Percentiles rank a stretch among this genome's conserved stretches.
These are phyloP conservation scores for Heliconius aoede DNA, from an alignment of 2,888 invertebrate genomes.

Conservation along the genomic window DNA sequence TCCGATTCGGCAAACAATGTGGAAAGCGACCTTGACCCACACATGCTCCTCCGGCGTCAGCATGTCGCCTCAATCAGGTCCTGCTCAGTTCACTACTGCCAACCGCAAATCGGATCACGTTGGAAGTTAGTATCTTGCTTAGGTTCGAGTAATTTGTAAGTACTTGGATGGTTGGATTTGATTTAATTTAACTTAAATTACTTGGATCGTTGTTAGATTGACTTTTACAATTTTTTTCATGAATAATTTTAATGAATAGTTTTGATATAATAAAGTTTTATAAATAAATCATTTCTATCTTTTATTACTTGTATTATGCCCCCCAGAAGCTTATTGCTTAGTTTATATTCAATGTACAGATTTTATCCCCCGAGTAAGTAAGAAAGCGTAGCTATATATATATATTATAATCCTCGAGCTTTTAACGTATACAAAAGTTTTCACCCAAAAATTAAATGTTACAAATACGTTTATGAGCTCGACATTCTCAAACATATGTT, in stretches of 20 bases:
- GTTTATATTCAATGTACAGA: too few species aligned
- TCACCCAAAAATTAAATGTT: neutral
- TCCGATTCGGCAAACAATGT: conserved; percentile 23
- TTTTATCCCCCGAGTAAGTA: too few species aligned
- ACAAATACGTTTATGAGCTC: conserved; percentile 7
- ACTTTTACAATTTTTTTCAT: neutral
- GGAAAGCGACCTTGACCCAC: conserved; percentile 33
- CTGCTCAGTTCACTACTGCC: conserved; percentile 58
- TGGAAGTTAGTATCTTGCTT: conserved; percentile 14
- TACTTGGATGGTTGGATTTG: neutral
- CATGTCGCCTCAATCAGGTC: conserved; percentile 61
- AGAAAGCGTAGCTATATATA: neutral
- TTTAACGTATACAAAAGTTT: conserved; percentile 4
- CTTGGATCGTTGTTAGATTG: neutral
- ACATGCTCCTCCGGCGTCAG: conserved; percentile 45
- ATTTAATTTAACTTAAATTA: neutral
- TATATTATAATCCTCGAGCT: neutral
- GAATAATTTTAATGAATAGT: neutral
- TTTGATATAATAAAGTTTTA: too few species aligned
- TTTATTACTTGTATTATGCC: too few species aligned
- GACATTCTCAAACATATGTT: conserved; percentile 19
- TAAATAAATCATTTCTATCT: too few species aligned
- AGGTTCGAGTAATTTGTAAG: neutral
- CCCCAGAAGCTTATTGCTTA: too few species aligned
- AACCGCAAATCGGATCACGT: conserved; percentile 59